Evolutionary conservation across 2,113 vertebrate species (phyloP).

Genomic region (Caracal caracal): DNA sequence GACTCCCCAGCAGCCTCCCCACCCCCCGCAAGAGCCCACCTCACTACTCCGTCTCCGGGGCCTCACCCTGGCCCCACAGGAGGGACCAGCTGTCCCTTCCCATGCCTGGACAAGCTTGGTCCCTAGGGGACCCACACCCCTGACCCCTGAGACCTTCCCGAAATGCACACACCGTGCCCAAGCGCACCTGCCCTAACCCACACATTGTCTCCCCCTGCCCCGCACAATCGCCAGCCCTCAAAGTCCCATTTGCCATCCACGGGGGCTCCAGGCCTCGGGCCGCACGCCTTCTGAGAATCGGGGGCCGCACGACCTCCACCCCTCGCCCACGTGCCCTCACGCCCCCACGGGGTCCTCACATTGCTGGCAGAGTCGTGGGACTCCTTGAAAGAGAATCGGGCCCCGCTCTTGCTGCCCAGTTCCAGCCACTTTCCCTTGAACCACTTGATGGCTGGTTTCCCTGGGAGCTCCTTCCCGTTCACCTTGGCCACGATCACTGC

Average conservation of each 20-base stretch:
- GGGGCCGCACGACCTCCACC: accelerated
- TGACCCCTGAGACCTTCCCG: neutral
- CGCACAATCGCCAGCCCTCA: neutral
- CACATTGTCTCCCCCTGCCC: neutral
- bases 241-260: too few relatives aligned
- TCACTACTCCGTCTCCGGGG: too few relatives aligned
- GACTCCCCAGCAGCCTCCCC: neutral
- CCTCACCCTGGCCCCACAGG: neutral
- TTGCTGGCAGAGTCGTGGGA: conserved; percentile 90
- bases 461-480: conserved; percentile 86
- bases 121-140: too few relatives aligned
- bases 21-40: neutral
- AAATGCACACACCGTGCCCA: accelerated
- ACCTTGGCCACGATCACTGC: conserved; percentile 86
- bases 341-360: conserved; percentile 73
- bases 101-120: accelerated
- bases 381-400: conserved; percentile 92
- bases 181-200: accelerated
- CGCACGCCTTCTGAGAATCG: neutral
- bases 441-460: conserved; percentile 91
- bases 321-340: accelerated
- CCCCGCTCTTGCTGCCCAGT: conserved; percentile 91
- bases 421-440: conserved; percentile 96
- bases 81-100: neutral
- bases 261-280: neutral